Base-by-base conservation (phyloP, 2,797 vertebrate genomes). In the Anguilla pacifica region DNA sequence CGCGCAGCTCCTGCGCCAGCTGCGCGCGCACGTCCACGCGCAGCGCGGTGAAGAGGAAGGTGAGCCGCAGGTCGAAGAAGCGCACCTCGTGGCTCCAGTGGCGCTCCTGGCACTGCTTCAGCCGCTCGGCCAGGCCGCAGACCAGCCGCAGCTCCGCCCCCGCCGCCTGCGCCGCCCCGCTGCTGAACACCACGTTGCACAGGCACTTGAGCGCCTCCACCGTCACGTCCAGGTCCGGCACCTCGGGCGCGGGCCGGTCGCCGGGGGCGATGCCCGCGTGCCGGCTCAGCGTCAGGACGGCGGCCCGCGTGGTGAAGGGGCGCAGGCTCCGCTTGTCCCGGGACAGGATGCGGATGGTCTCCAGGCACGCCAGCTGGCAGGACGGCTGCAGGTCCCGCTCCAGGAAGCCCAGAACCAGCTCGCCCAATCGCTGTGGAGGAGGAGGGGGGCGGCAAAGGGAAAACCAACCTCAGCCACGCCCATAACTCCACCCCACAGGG, bases 101-200 rank as follows among this genome's bases (percentile, higher is more conserved):
- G 25, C 94, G 91, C 91, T 96, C 94, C 0, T 94, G 93, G 93
- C 95, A 97, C 88, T 97, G 96, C 87, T 96, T 96, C 88, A 98
- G 93, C 2, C 98, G 97, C 91, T 94, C 93, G 0, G 96, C 93
- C 46, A 98, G 95, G 4, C 96, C 96, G 89, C 94, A 94, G 85
- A 97, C 96, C 46, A 98, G 93, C 81, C 93, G 94, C 1, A 97
- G 94, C 67, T 97, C 95, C 0, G 94, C 97, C 0, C 90, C 94
- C 90, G 95, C 95, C 93, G 94, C 96, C 96, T 98, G 97, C 0
- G 96, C 98, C 1, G 35, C 88, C 0, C 93, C 77, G 39, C 96
- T 98, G 96, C 97, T 98, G 82, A 99, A 96, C 89, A 98, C 95
- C 0, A 98, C 94, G 93, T 99, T 99, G 94, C 97, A 98, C 87